These are phyloP conservation scores for Halcyon smyrnensis DNA, from an alignment of 2,797 vertebrate species.

Conservation along the genomic window DNA sequence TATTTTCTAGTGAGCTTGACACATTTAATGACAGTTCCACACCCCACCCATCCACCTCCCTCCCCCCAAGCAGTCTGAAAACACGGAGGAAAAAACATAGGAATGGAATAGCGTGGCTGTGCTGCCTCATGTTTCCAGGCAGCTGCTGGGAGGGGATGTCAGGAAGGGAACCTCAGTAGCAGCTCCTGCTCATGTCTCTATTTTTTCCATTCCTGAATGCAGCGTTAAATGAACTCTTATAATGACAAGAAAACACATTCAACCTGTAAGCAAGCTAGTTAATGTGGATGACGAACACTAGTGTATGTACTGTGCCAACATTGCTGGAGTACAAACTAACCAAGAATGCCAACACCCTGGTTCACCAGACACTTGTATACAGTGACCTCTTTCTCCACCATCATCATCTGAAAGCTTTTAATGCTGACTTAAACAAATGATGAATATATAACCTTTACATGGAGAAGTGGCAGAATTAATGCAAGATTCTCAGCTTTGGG, in stretches of 20 bases:
- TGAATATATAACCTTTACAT: background rate
- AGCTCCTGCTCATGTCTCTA: background rate
- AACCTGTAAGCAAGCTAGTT: background rate
- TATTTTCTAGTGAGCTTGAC: background rate
- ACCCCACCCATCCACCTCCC: no score
- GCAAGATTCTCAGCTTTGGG: background rate
- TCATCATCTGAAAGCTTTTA: background rate
- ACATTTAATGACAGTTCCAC: accelerated
- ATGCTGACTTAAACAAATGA: background rate
- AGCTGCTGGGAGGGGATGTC: background rate
- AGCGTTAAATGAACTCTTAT: background rate
- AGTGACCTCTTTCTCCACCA: background rate
- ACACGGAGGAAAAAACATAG: background rate
- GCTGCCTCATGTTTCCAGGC: background rate
- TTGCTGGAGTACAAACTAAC: background rate
- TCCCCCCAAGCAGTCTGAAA: background rate
- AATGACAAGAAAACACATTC: background rate
- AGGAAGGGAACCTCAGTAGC: accelerated
- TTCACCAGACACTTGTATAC: background rate
- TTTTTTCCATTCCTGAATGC: background rate
- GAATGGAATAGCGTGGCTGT: background rate
- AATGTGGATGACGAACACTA: background rate
- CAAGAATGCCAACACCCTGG: accelerated
- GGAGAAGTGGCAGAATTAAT: background rate
- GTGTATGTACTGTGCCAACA: background rate